phyloP scores from a whole-genome alignment of 2,888 invertebrate genomes.

The Drosophila gaucha region DNA sequence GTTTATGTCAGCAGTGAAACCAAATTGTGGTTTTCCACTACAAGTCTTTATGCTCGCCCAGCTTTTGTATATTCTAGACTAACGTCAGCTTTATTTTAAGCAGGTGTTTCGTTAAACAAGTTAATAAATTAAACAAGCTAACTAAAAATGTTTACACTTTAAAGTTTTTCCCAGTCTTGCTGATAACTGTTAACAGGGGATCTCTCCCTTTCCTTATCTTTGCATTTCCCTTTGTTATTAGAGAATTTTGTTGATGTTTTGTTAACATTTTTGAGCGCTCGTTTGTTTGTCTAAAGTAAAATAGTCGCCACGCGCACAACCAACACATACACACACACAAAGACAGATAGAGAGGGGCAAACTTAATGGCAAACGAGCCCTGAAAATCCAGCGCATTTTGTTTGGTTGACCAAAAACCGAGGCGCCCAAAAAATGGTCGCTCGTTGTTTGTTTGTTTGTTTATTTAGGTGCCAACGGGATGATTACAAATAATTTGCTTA shows the following conservation, averaged over 20 bases:
- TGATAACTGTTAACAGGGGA: not conserved
- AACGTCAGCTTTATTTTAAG: not conserved
- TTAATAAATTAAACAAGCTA: slow-evolving; percentile 23
- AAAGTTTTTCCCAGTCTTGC: not conserved
- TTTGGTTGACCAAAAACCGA: slow-evolving; percentile 41
- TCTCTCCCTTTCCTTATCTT: not conserved
- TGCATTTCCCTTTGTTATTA: slow-evolving; percentile 14
- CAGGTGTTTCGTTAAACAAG: slow-evolving; percentile 16
- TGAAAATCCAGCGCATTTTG: slow-evolving; percentile 21
- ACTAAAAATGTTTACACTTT: slow-evolving; percentile 11
- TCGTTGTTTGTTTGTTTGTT: slow-evolving; percentile 49
- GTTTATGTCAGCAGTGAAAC: not conserved
- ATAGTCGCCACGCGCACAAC: slow-evolving; percentile 30
- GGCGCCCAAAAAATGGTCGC: slow-evolving; percentile 36
- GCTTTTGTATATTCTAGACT: not conserved
- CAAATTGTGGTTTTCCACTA: not conserved
- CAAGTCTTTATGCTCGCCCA: not conserved
- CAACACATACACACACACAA: slow-evolving; percentile 3
- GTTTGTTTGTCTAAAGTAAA: slow-evolving; percentile 44
- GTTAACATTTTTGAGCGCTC: slow-evolving; percentile 38
- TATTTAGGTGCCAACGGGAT: slow-evolving; percentile 65
- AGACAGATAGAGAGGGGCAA: not conserved
- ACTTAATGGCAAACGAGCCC: slow-evolving; percentile 24
- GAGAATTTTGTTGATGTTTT: slow-evolving; percentile 39
- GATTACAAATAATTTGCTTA: slow-evolving; percentile 69